phyloP scores from a whole-genome alignment of 2,797 vertebrate genomes.

The Ctenopoma multispine region DNA sequence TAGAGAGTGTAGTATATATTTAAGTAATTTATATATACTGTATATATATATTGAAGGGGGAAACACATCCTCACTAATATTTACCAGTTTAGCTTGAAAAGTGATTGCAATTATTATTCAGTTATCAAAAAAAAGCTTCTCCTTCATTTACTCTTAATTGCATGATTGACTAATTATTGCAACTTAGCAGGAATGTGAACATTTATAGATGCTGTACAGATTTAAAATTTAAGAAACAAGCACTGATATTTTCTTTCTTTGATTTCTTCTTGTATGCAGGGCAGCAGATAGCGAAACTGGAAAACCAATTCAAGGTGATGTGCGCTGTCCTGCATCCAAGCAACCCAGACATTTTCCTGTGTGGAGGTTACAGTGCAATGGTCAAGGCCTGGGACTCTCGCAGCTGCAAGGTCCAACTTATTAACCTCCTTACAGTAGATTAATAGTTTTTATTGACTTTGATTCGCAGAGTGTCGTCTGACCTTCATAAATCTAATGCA shows the following conservation, averaged over 20 bases:
- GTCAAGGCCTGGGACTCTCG: conserved; percentile 95
- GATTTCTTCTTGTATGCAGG: conserved; percentile 77
- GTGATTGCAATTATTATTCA: too few species aligned
- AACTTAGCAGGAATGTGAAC: too few species aligned
- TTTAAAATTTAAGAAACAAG: not conserved
- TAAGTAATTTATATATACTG: too few species aligned
- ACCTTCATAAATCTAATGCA: conserved; percentile 30
- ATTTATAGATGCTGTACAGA: not conserved
- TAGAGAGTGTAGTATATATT: too few species aligned
- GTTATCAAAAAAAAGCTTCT: too few species aligned
- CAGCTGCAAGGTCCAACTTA: conserved; percentile 86
- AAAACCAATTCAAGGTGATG: conserved; percentile 90
- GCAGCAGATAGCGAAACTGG: conserved; percentile 84
- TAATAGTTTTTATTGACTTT: conserved; percentile 52
- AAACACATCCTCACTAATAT: too few species aligned
- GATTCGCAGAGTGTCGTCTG: conserved; percentile 31
- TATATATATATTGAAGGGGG: too few species aligned
- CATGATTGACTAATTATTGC: too few species aligned
- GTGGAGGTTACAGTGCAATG: conserved; percentile 91
- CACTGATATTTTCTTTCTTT: not conserved
- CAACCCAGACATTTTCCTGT: conserved; percentile 88
- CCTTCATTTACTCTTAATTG: too few species aligned
- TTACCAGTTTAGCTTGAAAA: too few species aligned
- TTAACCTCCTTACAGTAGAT: conserved; percentile 54
- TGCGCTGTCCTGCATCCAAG: conserved; percentile 86